These are phyloP conservation scores for Leptodactylus fallax DNA, from an alignment of 2,797 vertebrate species.

Conservation along the genomic window DNA sequence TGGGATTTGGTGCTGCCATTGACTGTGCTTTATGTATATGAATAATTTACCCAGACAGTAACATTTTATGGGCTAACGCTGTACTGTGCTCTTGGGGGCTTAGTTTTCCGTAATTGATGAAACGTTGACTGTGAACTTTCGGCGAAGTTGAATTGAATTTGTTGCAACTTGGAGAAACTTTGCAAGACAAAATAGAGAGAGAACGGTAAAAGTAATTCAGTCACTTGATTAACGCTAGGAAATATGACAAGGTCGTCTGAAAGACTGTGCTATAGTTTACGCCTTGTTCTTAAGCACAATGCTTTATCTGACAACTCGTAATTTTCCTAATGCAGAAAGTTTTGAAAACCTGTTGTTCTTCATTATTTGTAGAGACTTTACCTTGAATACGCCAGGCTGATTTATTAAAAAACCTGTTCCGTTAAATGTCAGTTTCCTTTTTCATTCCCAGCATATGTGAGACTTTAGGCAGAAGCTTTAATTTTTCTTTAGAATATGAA, in stretches of 20 bases:
- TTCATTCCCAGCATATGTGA: background rate
- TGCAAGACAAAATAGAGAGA: background rate
- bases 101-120: conserved; percentile 51
- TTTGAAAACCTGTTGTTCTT: conserved; percentile 10
- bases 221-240: background rate
- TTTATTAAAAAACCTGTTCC: background rate
- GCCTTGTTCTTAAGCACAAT: conserved; percentile 11
- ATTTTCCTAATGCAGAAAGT: conserved; percentile 13
- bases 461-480: background rate
- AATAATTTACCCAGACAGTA: conserved; percentile 51
- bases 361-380: background rate
- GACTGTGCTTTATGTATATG: conserved; percentile 44
- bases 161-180: conserved; percentile 23
- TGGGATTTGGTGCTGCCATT: conserved; percentile 26
- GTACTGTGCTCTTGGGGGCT: conserved; percentile 38
- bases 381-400: background rate
- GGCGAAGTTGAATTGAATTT: conserved; percentile 7
- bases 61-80: conserved; percentile 35
- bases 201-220: background rate
- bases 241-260: conserved; percentile 9
- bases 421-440: background rate
- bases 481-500: background rate
- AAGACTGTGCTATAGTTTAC: background rate
- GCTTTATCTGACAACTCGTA: conserved; percentile 18
- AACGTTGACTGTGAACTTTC: conserved; percentile 25